These are phyloP conservation scores for Hedya salicella DNA, from an alignment of 2,888 invertebrate genomes.

Conservation along the genomic window DNA sequence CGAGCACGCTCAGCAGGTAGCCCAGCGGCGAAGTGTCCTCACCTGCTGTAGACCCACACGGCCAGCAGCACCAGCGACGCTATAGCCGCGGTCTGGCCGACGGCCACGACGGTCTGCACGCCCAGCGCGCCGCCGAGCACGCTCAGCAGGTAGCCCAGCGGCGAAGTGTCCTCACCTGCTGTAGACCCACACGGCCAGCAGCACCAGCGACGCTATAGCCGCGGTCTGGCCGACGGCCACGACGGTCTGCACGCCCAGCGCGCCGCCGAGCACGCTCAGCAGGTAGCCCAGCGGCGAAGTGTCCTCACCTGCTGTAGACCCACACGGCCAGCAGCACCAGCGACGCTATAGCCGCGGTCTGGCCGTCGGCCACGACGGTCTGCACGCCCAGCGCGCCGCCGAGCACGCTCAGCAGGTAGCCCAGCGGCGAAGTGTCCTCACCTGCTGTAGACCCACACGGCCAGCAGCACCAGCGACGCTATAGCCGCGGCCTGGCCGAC, in stretches of 20 bases:
- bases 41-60: no score
- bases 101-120: slow-evolving; percentile 89
- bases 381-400: slow-evolving; percentile 91
- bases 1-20: slow-evolving; percentile 59
- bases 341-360: slow-evolving; percentile 89
- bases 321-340: slow-evolving; percentile 91
- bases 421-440: slow-evolving; percentile 91
- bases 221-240: slow-evolving; percentile 90
- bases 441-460: slow-evolving; percentile 95
- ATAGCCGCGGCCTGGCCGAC: slow-evolving; percentile 90
- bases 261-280: slow-evolving; percentile 90
- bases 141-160: slow-evolving; percentile 88
- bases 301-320: slow-evolving; percentile 92
- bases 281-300: slow-evolving; percentile 83
- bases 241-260: slow-evolving; percentile 90
- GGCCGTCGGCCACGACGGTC: slow-evolving; percentile 90
- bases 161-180: not conserved
- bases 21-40: no score
- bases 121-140: slow-evolving; percentile 92
- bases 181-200: no score
- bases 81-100: slow-evolving; percentile 90
- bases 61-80: slow-evolving; percentile 53
- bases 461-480: slow-evolving; percentile 89
- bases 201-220: slow-evolving; percentile 83
- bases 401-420: slow-evolving; percentile 93